Percentiles rank a stretch among this genome's conserved stretches.
These are phyloP conservation scores for Holcopasites calliopsidis DNA, from an alignment of 1,140 invertebrate genomes.

Conservation along the genomic window DNA sequence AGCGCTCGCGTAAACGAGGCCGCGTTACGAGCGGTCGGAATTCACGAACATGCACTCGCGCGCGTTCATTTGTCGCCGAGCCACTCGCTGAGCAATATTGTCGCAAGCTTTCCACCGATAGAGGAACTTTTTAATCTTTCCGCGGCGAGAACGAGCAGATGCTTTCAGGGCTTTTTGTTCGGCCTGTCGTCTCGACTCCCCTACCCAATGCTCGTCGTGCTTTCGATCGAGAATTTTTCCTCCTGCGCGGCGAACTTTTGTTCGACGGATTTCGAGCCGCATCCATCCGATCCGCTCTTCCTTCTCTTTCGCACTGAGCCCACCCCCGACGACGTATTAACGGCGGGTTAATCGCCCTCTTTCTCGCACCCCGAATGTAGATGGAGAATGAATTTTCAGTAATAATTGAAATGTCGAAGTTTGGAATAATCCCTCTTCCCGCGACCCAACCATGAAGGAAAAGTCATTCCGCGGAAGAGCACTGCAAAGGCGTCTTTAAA, in stretches of 20 bases:
- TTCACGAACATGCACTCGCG: background rate
- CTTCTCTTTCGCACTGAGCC: background rate
- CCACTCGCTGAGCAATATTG: constrained; percentile 47
- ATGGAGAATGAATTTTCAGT: no score
- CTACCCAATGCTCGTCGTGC: background rate
- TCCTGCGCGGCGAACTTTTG: constrained; percentile 24
- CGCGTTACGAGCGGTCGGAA: background rate
- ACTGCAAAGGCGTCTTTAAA: background rate
- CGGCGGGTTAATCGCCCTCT: constrained; percentile 20
- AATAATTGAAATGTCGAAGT: no score
- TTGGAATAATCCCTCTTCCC: no score
- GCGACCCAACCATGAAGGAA: no score
- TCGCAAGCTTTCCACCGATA: constrained; percentile 22
- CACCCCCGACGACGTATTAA: background rate
- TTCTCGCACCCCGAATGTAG: background rate
- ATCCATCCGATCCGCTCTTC: background rate
- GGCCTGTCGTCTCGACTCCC: background rate
- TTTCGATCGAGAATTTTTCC: constrained; percentile 22
- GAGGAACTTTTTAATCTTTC: constrained; percentile 60
- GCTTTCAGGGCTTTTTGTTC: constrained; percentile 49
- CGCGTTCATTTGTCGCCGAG: constrained; percentile 4
- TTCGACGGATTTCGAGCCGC: constrained; percentile 18
- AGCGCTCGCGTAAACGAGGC: constrained; percentile 1
- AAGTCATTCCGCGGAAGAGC: background rate
- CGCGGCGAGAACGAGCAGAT: constrained; percentile 50